Evolutionary conservation across 2,797 vertebrate species (phyloP).

Genomic region (Lithobates pipiens): DNA sequence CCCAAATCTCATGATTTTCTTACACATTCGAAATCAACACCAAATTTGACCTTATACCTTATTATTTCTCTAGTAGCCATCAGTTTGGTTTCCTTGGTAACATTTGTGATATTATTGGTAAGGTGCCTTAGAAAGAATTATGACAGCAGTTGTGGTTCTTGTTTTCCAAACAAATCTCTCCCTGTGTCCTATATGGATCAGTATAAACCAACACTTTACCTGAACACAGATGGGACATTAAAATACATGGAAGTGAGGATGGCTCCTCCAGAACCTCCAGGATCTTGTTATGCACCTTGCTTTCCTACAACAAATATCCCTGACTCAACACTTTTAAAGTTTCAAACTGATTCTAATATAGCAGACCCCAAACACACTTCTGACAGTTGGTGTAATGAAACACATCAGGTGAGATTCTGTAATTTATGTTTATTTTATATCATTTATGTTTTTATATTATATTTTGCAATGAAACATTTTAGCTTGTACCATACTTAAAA

Average conservation of each 20-base stretch:
- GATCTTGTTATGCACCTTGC: slow-evolving; percentile 72
- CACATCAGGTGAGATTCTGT: slow-evolving; percentile 57
- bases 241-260: slow-evolving; percentile 80
- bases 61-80: slow-evolving; percentile 88
- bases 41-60: slow-evolving; percentile 79
- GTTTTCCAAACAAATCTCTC: slow-evolving; percentile 18
- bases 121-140: slow-evolving; percentile 78
- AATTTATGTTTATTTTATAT: too few relatives aligned
- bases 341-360: neutral
- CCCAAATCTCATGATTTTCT: slow-evolving; percentile 26
- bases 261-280: slow-evolving; percentile 73
- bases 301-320: slow-evolving; percentile 73
- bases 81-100: slow-evolving; percentile 86
- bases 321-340: neutral
- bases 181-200: slow-evolving; percentile 25
- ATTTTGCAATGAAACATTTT: too few relatives aligned
- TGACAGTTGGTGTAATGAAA: slow-evolving; percentile 63
- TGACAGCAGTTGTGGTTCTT: slow-evolving; percentile 72
- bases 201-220: slow-evolving; percentile 59
- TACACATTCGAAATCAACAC: slow-evolving; percentile 30
- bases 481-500: too few relatives aligned
- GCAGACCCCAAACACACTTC: neutral
- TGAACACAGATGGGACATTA: slow-evolving; percentile 79
- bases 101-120: slow-evolving; percentile 83
- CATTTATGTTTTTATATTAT: too few relatives aligned